phyloP scores from a whole-genome alignment of 35 echinoderm and acorn worm species.

The Acanthaster planci region DNA sequence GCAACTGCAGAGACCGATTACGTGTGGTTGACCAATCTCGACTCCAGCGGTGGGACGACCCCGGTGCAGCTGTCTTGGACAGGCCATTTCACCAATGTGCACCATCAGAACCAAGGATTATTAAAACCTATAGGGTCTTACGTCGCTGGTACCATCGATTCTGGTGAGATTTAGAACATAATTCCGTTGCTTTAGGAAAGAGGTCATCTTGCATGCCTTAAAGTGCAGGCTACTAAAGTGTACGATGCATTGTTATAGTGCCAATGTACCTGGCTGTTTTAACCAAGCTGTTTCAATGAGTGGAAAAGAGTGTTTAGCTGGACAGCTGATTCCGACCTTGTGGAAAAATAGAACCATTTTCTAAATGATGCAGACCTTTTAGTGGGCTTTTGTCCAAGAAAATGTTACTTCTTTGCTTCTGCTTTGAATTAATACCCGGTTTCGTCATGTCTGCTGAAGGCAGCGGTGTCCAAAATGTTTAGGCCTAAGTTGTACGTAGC shows the following conservation, averaged over 20 bases:
- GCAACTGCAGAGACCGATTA: not conserved
- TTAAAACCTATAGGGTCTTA: not conserved
- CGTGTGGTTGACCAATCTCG: conserved; percentile 28
- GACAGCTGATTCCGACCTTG: not conserved
- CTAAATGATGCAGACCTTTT: no score
- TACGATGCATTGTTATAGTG: not conserved
- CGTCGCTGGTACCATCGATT: not conserved
- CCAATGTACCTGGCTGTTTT: not conserved
- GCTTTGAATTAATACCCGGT: no score
- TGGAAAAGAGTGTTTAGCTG: not conserved
- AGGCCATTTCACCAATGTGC: not conserved
- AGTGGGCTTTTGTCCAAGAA: no score
- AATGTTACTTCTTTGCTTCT: no score
- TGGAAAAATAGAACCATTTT: not conserved
- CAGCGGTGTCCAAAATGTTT: no score
- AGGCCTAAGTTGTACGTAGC: no score
- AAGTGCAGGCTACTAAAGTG: not conserved
- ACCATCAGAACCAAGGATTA: conserved; percentile 9
- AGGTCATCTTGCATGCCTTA: not conserved
- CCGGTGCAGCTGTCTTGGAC: not conserved
- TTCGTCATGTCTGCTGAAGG: no score
- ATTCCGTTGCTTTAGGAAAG: not conserved
- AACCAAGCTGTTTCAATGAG: not conserved
- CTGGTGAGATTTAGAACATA: no score
- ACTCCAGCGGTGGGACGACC: not conserved